These are phyloP conservation scores for Dasypus novemcinctus DNA, from an alignment of 2,113 vertebrate species.

Conservation along the genomic window DNA sequence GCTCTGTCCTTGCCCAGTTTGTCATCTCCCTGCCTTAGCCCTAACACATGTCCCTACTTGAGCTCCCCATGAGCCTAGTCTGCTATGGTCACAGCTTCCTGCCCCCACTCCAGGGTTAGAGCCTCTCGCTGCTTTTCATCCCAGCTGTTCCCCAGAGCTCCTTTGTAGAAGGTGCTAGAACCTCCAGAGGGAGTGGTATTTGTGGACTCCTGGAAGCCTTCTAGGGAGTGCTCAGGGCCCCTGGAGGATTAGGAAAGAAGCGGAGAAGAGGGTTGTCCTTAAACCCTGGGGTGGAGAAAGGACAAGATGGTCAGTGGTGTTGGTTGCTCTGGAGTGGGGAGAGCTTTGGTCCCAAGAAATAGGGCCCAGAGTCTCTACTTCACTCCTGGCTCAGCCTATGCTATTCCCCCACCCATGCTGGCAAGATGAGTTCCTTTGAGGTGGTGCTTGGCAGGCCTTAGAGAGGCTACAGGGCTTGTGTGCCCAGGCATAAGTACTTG, in stretches of 20 bases:
- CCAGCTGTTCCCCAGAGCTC: background rate
- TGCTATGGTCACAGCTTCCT: background rate
- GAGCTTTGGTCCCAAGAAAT: background rate
- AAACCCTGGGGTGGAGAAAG: background rate
- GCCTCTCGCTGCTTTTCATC: background rate
- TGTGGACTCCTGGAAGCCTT: background rate
- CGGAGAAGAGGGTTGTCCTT: background rate
- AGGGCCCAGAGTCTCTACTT: background rate
- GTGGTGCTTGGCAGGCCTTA: slow-evolving; percentile 21
- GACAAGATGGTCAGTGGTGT: background rate
- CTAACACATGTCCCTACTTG: background rate
- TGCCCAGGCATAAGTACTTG: slow-evolving; percentile 51
- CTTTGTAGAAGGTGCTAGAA: background rate
- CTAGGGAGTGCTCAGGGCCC: background rate
- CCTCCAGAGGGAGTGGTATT: background rate
- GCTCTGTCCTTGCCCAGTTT: background rate
- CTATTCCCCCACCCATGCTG: background rate
- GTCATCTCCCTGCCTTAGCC: background rate
- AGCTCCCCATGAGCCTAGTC: background rate
- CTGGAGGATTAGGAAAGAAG: background rate
- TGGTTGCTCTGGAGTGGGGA: background rate
- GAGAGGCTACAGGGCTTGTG: slow-evolving; percentile 44
- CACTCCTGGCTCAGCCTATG: background rate
- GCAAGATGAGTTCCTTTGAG: slow-evolving; percentile 12
- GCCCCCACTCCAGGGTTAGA: background rate